Conservation (phyloP, 2,797 vertebrate species). For the Scolopax bukidnonensis region DNA sequence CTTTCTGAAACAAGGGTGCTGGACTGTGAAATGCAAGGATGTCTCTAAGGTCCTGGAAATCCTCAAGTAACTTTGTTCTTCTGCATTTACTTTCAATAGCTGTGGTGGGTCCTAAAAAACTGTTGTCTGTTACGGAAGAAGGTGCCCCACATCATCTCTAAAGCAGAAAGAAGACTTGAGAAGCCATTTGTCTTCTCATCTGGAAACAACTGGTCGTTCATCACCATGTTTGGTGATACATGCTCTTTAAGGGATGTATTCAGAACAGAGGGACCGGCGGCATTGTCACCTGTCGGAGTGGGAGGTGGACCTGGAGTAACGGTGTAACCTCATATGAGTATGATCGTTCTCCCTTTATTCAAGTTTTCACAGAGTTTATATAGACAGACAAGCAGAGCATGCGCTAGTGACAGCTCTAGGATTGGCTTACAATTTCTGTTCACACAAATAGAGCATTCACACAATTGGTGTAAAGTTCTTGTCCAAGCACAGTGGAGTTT, state of each 20-base stretch:
- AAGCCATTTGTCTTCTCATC: neutral
- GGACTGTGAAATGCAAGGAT: neutral
- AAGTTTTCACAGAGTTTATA: too few species aligned
- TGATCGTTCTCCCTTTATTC: too few species aligned
- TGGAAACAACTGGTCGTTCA: neutral
- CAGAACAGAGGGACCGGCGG: fast-evolving
- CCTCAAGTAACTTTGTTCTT: neutral
- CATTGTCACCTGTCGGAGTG: too few species aligned
- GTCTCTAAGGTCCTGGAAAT: neutral
- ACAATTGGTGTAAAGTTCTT: too few species aligned
- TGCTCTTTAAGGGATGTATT: neutral
- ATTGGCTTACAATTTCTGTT: too few species aligned
- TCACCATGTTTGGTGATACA: neutral
- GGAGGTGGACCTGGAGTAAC: too few species aligned
- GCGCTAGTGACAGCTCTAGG: too few species aligned
- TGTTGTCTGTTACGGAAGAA: neutral
- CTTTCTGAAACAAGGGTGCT: neutral
- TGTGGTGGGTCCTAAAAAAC: neutral
- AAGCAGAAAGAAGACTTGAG: neutral
- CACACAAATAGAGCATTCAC: too few species aligned
- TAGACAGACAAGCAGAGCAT: too few species aligned
- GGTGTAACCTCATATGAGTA: too few species aligned
- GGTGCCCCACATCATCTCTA: neutral
- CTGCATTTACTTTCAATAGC: neutral
- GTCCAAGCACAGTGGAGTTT: too few species aligned